These are phyloP conservation scores for Sitta carolinensis DNA, from an alignment of 2,797 vertebrate species.

Conservation along the genomic window DNA sequence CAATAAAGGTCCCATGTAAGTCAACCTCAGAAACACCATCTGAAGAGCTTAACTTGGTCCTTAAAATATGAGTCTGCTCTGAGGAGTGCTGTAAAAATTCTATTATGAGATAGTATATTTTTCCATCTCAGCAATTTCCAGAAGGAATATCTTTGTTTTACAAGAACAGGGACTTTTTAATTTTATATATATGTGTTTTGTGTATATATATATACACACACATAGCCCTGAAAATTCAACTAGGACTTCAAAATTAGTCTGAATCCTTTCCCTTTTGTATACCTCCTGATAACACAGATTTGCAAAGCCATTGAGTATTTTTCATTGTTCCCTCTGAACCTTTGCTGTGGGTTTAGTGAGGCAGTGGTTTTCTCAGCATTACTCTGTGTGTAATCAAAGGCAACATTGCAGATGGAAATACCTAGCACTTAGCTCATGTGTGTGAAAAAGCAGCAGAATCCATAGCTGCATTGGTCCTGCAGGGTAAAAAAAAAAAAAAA, in stretches of 20 bases:
- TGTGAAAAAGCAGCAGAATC: constrained; percentile 29
- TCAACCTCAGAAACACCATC: not conserved
- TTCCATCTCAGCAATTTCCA: not conserved
- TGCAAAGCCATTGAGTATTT: not conserved
- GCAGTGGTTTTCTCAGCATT: not conserved
- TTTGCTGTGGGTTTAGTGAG: not conserved
- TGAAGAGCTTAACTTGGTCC: not conserved
- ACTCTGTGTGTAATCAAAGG: not conserved
- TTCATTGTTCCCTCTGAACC: not conserved
- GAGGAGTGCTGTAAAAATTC: not conserved
- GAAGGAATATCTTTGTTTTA: not conserved
- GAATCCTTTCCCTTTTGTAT: not conserved
- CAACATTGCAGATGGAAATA: constrained; percentile 18
- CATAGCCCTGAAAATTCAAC: not conserved
- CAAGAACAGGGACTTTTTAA: not conserved
- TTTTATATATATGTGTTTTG: too few species aligned
- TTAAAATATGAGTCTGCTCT: not conserved
- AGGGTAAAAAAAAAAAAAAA: not conserved
- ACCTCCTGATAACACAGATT: not conserved
- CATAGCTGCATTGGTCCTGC: not conserved
- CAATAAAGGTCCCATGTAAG: not conserved
- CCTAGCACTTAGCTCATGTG: constrained; percentile 1
- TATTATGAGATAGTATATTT: not conserved
- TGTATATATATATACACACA: not conserved
- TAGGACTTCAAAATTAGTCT: not conserved